Evolutionary conservation across 1,140 invertebrate genomes (phyloP).

Genomic region (Drosophila erecta): DNA sequence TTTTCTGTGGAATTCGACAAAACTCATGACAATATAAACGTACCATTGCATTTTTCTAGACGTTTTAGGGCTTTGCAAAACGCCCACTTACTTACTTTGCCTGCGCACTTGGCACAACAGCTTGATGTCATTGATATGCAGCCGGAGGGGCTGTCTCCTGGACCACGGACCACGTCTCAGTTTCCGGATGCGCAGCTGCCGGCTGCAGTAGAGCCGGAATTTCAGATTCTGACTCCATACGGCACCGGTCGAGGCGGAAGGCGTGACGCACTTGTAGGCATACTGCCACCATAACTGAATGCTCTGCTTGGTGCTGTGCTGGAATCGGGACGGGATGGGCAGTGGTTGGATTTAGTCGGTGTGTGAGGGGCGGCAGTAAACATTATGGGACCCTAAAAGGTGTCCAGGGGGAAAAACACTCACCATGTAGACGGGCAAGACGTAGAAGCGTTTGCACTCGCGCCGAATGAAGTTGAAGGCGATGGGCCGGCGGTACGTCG

Average conservation of each 20-base stretch:
- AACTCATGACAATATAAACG: background rate
- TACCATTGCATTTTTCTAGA: background rate
- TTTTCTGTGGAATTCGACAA: background rate
- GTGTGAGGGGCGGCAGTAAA: conserved; percentile 19
- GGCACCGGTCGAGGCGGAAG: conserved; percentile 16
- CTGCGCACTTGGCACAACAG: conserved; percentile 63
- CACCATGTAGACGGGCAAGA: conserved; percentile 74
- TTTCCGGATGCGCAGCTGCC: conserved; percentile 69
- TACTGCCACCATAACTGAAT: conserved; percentile 76
- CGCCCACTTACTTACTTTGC: conserved; percentile 34
- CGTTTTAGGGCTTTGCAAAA: background rate
- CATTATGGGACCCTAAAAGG: conserved; percentile 48
- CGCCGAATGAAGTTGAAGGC: conserved; percentile 71
- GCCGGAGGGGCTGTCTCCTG: conserved; percentile 51
- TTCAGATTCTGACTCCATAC: conserved; percentile 71
- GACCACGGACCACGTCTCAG: conserved; percentile 53
- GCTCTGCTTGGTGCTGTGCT: conserved; percentile 72
- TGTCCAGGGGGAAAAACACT: conserved; percentile 37
- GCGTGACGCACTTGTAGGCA: conserved; percentile 72
- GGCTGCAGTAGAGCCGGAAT: conserved; percentile 64
- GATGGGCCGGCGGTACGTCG: conserved; percentile 68
- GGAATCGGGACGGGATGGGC: conserved; percentile 42
- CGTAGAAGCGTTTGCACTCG: conserved; percentile 73
- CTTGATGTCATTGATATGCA: conserved; percentile 69
- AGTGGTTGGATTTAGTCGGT: conserved; percentile 10